Evolutionary conservation across 2,797 vertebrate genomes (phyloP), one percentile per base, ranked within the genome.

Genomic region (Alcedo quadribrachys): DNA sequence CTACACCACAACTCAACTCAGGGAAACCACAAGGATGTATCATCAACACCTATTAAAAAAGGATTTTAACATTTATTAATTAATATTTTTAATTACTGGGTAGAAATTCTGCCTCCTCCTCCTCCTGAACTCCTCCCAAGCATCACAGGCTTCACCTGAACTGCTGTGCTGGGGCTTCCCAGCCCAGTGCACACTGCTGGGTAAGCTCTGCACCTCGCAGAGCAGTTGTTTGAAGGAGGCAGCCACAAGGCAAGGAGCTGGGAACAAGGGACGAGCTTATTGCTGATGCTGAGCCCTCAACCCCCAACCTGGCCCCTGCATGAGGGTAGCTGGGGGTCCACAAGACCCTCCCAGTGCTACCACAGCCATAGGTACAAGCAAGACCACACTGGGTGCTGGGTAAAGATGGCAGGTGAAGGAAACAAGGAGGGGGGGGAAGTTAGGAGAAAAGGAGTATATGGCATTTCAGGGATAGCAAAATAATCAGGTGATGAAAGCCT

Each of bases 1-100:
- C 30, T 37, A 53, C 17, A 5, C 25, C 4, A 2, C 8, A 6
- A n/a, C 70, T 84, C 4, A 0, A 17, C 20, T 0, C 0, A 20
- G 45, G 60, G 25, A 37, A 77, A 48, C 15, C 15, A 5, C 8
- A 3, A 2, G 40, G 28, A 51, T 55, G 1, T 20, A 30, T 17
- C 68, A 76, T 8, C 22, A 18, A 20, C 53, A 22, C 6, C 35
- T 55, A 55, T 30, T 27, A 55, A 85, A 70, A 15, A 63, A 7
- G 9, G 9, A 4, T 7, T 8, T 8, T 60, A 40, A 40, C 37
- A 40, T 40, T 8, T 27, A 21, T 46, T 5, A 21, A 42, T 37
- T 48, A 32, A 63, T 37, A 20, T 61, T 40, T 19, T 21, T 57
- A 50, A 51, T 62, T 55, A 60, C 6, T 13, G 9, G 27, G 11